Evolutionary conservation across 2,888 invertebrate species (phyloP).

Genomic region (Drosophila paranaensis): DNA sequence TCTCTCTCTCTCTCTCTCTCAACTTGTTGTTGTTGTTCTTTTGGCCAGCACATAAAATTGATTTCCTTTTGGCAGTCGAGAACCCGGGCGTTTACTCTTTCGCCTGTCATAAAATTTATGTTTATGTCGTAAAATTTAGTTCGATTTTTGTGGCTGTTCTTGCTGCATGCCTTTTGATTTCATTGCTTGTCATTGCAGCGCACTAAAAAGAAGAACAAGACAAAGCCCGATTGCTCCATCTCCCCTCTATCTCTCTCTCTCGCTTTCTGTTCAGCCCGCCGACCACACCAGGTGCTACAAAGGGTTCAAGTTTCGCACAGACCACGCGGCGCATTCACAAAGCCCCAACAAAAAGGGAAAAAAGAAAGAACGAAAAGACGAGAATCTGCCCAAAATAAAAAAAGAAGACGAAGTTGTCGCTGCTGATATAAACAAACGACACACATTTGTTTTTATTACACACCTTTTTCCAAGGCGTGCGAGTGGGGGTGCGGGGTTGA

Average conservation of each 20-base stretch:
- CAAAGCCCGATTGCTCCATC: constrained; percentile 12
- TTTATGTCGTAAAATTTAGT: constrained; percentile 81
- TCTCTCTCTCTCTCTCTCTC: constrained; percentile 3
- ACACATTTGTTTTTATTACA: constrained; percentile 85
- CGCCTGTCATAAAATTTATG: constrained; percentile 82
- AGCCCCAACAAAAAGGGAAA: constrained; percentile 1
- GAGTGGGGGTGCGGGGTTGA: not conserved
- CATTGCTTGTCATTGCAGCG: constrained; percentile 54
- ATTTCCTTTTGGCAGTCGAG: constrained; percentile 63
- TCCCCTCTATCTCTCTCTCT: not conserved
- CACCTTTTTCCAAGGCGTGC: constrained; percentile 72
- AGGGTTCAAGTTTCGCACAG: constrained; percentile 52
- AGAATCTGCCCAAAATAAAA: not conserved
- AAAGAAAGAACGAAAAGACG: not conserved
- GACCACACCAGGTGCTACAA: constrained; percentile 73
- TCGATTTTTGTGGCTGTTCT: constrained; percentile 63
- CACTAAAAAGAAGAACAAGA: constrained; percentile 38
- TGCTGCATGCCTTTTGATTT: constrained; percentile 61
- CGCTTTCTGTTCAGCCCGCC: not conserved
- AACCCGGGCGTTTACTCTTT: constrained; percentile 52
- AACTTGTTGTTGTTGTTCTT: constrained; percentile 42
- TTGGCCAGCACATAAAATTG: constrained; percentile 79
- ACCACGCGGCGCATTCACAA: constrained; percentile 42
- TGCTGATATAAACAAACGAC: constrained; percentile 85
- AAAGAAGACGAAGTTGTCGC: constrained; percentile 56